Base-by-base conservation (phyloP, 1,140 invertebrate genomes). In the Zaprionus tsacasi region DNA sequence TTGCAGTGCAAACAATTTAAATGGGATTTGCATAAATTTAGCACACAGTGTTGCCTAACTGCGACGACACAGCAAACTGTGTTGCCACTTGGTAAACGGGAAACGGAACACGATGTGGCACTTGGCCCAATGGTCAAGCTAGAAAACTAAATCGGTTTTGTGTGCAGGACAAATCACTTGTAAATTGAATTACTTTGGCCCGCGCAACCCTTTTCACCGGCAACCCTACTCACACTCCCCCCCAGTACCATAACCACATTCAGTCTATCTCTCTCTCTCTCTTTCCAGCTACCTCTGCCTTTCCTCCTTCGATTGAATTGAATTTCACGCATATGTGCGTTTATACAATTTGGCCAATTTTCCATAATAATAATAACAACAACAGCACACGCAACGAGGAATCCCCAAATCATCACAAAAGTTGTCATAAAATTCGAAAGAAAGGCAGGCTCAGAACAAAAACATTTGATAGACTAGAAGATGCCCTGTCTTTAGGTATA, bases 281-380 rank as follows among this genome's bases (percentile, higher is more conserved):
- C 78, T 30, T 78, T 63, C 65, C 69, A 75, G 6, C 27, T 30
- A 6, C 27, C 27, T 30, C 27, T 30, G 27, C 27, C 27, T 30
- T 59, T 65, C 33, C 45, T 55, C 40, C 40, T 45, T 3, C 40
- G 54, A 60, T 70, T 27, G 83, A 91, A 91, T 91, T 82, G 80
- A 91, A 91, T 91, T 91, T 91, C 87, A 91, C 88, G 87, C 87
- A 91, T 91, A 91, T 91, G 87, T 91, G 87, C 82, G 80, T 81
- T 91, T 91, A 91, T 75, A 91, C 87, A 91, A 91, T 91, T 91
- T 91, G 82, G 82, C 87, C 87, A 91, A 91, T 91, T 91, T 81
- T 91, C 88, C 79, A 81, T 91, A 91, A 88, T 80, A 91, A 88
- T 80, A 79, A 77, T 74, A 81, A 79, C 45, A 50, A 68, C 13